Conservation (phyloP, 2,888 invertebrate species). For the Hedya salicella region DNA sequence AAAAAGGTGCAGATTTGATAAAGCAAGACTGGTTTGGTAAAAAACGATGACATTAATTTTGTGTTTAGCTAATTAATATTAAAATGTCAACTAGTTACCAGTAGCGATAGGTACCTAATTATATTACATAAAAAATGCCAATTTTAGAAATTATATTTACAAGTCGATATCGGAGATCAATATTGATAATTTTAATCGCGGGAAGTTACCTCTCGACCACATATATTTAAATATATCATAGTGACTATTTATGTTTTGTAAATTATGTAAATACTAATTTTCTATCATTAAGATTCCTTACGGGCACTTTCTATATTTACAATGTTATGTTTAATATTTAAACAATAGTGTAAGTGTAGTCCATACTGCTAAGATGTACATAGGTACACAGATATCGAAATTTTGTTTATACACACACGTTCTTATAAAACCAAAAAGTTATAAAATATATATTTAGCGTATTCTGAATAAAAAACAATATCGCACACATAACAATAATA, state of each 20-base stretch:
- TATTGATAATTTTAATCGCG: background rate
- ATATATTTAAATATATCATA: background rate
- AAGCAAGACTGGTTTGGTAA: conserved; percentile 91
- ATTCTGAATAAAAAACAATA: background rate
- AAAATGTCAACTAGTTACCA: conserved; percentile 43
- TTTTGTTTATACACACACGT: too few species aligned
- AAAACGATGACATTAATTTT: conserved; percentile 62
- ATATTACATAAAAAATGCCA: conserved; percentile 27
- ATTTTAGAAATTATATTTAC: conserved; percentile 11
- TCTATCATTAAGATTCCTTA: background rate
- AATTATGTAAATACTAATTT: conserved; percentile 22
- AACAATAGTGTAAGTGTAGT: conserved; percentile 5
- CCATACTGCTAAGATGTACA: too few species aligned
- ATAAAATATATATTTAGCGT: background rate
- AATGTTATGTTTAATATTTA: conserved; percentile 16
- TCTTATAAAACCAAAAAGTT: background rate
- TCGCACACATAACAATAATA: background rate
- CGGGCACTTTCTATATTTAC: background rate
- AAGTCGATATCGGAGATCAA: background rate
- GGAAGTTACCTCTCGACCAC: conserved; percentile 1
- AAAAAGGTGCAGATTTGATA: conserved; percentile 94
- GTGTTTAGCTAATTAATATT: conserved; percentile 26
- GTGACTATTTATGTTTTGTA: conserved; percentile 15
- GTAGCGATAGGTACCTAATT: conserved; percentile 8
- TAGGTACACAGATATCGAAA: background rate